phyloP scores from a whole-genome alignment of 2,888 invertebrate genomes.

The Drosophila anomalata region DNA sequence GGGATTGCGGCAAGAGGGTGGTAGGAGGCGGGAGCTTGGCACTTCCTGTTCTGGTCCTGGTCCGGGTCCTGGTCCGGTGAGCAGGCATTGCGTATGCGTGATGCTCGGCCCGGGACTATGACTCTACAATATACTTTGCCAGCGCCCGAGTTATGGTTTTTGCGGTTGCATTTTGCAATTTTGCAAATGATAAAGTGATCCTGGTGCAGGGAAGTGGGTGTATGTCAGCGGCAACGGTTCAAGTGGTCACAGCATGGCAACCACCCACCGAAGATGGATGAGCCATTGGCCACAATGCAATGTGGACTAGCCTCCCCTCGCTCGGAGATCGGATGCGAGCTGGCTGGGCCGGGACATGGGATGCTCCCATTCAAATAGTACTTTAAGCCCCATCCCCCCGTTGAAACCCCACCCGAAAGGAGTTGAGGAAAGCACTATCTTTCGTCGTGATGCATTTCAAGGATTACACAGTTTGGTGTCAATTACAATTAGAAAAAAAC shows the following conservation, averaged over 20 bases:
- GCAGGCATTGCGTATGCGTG: slow-evolving; percentile 63
- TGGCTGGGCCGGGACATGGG: background rate
- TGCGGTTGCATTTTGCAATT: slow-evolving; percentile 79
- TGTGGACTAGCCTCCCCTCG: slow-evolving; percentile 38
- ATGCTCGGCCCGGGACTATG: slow-evolving; percentile 23
- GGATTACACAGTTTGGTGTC: slow-evolving; percentile 30
- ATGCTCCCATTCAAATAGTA: background rate
- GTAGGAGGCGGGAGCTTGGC: slow-evolving; percentile 18
- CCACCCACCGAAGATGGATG: slow-evolving; percentile 69
- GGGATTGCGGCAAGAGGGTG: background rate
- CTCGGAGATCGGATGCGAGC: background rate
- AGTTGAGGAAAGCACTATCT: background rate
- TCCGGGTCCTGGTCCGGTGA: slow-evolving; percentile 21
- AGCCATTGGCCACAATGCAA: slow-evolving; percentile 61
- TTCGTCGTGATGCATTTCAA: slow-evolving; percentile 19
- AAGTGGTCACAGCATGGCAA: slow-evolving; percentile 71
- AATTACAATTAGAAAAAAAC: slow-evolving; percentile 9
- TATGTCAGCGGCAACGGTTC: slow-evolving; percentile 58
- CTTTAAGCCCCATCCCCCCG: background rate
- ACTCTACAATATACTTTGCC: slow-evolving; percentile 71
- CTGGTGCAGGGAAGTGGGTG: slow-evolving; percentile 26
- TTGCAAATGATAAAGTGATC: slow-evolving; percentile 77
- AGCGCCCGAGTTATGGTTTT: slow-evolving; percentile 73
- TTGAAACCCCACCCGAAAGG: background rate
- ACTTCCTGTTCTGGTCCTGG: slow-evolving; percentile 49